Evolutionary conservation across 2,797 vertebrate genomes (phyloP), one percentile per base, ranked within the genome.

Genomic region (Crocodylus rhombifer): DNA sequence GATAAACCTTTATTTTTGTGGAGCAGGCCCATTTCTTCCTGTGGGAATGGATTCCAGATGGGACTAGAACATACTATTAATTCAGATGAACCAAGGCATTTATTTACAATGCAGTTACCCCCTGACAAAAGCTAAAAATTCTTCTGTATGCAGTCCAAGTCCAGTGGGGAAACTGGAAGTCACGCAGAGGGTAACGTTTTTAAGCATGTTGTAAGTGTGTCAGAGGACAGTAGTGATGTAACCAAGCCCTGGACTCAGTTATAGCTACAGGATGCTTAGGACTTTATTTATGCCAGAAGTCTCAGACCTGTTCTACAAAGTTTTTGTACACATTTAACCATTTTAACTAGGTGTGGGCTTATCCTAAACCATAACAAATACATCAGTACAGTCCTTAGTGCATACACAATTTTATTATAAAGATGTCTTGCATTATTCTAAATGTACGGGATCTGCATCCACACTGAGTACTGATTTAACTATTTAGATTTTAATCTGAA

Each of bases 371-470:
- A 30, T 16, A 69, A 69, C 12, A 11, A 81, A 4, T 4, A 67
- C 18, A 78, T 0, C 4, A 13, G 17, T 71, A 65, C 0, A 69
- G 0, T 75, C 71, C 57, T n/a, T 93, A 33, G 57, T 62, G 74
- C 69, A n/a, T 21, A 36, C 63, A 79, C 61, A 86, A 13, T 76
- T 64, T 11, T 1, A 84, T 56, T 57, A 13, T n/a, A 56, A 0
- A 28, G 33, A 62, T 75, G 74, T 92, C 60, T 64, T 33, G 26
- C 26, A 83, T 81, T 88, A 26, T 30, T 15, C 74, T 28, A 56
- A 26, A n/a, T 25, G 36, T 74, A 20, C 0, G 2, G 85, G 30
- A 91, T n/a, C 11, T 0, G 0, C 16, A 74, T 6, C 1, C 4
- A 77, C 69, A 64, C 26, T 14, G 12, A 16, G 36, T 81, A 77